Evolutionary conservation across 2,113 vertebrate genomes (phyloP).

Genomic region (Greenwoodochromis staneri): DNA sequence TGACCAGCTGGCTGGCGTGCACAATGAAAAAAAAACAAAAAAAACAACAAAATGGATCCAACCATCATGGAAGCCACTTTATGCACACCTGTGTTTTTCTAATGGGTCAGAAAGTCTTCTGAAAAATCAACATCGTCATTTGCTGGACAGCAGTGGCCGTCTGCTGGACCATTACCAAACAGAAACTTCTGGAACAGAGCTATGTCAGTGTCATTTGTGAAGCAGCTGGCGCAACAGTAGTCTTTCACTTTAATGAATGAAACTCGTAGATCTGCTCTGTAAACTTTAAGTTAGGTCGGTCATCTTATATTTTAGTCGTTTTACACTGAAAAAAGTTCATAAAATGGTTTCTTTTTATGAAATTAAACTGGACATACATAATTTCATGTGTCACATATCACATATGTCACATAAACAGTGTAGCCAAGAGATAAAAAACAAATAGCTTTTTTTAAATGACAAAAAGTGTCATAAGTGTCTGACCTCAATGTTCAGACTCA

Average conservation of each 20-base stretch:
- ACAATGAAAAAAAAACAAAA: neutral
- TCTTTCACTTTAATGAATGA: neutral
- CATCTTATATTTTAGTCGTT: neutral
- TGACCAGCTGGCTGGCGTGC: neutral
- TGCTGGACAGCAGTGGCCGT: neutral
- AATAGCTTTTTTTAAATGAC: neutral
- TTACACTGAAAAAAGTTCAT: neutral
- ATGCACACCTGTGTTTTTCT: neutral
- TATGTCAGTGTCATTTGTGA: neutral
- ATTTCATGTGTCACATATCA: neutral
- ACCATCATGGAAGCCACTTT: neutral
- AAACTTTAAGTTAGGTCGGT: neutral
- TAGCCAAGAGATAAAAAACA: neutral
- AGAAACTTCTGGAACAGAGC: neutral
- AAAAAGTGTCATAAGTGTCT: neutral
- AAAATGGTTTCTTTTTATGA: neutral
- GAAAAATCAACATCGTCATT: neutral
- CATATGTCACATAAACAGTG: neutral
- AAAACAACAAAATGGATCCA: neutral
- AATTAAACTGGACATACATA: neutral
- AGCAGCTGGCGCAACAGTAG: neutral
- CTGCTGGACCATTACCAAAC: neutral
- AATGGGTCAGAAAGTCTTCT: neutral
- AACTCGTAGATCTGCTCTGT: neutral
- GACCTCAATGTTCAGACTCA: neutral